Base-by-base conservation (phyloP, 2,797 vertebrate genomes). In the Chelon auratus region DNA sequence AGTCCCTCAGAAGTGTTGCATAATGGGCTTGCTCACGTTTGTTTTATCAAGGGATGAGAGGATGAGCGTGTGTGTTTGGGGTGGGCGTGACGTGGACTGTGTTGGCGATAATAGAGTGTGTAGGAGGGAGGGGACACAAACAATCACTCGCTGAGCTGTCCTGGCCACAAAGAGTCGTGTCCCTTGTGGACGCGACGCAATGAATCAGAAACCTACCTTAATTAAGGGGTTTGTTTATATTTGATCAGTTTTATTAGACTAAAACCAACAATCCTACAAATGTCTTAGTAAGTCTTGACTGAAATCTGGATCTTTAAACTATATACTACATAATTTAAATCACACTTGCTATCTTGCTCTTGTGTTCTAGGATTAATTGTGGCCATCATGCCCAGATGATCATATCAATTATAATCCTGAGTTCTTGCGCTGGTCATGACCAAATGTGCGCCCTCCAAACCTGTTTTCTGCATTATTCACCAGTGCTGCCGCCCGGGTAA, bases 21-120 rank as follows among this genome's bases (percentile, higher is more conserved):
- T 80, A 85, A 87, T 83, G 39, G 9, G 14, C 5, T 39, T 87
- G 80, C 88, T 89, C 78, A 74, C 78, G 64, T 56, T 68, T 47
- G 68, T 72, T 83, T 84, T 70, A 69, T 83, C 71, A 59, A 73
- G 55, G 66, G 61, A 75, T 78, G 76, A 59, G 78, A 62, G 80
- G 60, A 67, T 18, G 39, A 72, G 77, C n/a, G 57, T 66, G 84
- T 55, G 87, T 80, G 60, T 33, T 2, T 33, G 30, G 30, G 30
- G 30, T n/a, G 83, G 86, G 24, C 1, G 78, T 68, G 82, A 53
- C 0, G 30, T 39, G 78, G 72, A 68, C 81, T 51, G 75, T 57
- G 57, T 42, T 33, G 59, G 62, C 48, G 80, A 87, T 86, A 77
- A 83, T 67, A 57, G 51, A 63, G 68, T 45, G 75, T 17, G 87